These are phyloP conservation scores for Drosophila peninsularis DNA, from an alignment of 2,888 invertebrate species.

Conservation along the genomic window DNA sequence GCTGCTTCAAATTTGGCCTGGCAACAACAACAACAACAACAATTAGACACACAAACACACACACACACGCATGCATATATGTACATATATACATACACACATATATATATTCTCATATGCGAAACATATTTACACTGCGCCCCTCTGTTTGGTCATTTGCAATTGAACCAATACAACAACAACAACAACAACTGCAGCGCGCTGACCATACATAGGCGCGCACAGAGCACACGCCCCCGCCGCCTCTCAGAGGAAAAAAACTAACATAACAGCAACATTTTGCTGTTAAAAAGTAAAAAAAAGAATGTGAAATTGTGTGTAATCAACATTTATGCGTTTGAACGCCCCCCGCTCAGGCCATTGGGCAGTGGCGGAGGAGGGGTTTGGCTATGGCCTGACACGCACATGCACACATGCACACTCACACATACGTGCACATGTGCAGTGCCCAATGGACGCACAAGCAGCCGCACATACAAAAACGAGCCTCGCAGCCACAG, in stretches of 20 bases:
- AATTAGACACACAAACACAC: constrained; percentile 33
- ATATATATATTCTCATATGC: constrained; percentile 6
- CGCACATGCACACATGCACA: constrained; percentile 32
- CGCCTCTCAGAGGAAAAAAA: too few species aligned
- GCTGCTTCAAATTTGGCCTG: constrained; percentile 34
- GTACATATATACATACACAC: constrained; percentile 5
- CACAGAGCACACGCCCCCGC: constrained; percentile 57
- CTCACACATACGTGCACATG: constrained; percentile 21
- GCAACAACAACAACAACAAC: constrained; percentile 15
- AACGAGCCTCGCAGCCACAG: constrained; percentile 59
- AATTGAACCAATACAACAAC: constrained; percentile 65
- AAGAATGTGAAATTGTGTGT: constrained; percentile 69
- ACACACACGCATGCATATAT: constrained; percentile 5
- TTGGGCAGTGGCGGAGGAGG: constrained; percentile 52
- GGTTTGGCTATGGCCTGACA: constrained; percentile 59
- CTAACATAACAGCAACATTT: too few species aligned
- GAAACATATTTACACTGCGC: constrained; percentile 56
- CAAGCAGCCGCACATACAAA: constrained; percentile 52
- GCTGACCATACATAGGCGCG: constrained; percentile 55
- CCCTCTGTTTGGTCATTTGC: constrained; percentile 68
- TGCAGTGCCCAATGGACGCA: constrained; percentile 80
- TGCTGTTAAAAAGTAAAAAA: not conserved
- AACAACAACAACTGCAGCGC: constrained; percentile 37
- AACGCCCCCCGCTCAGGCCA: constrained; percentile 60
- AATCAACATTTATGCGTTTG: constrained; percentile 79